Conservation (phyloP, 2,888 invertebrate genomes). For the Trissolcus brochymenae region DNA sequence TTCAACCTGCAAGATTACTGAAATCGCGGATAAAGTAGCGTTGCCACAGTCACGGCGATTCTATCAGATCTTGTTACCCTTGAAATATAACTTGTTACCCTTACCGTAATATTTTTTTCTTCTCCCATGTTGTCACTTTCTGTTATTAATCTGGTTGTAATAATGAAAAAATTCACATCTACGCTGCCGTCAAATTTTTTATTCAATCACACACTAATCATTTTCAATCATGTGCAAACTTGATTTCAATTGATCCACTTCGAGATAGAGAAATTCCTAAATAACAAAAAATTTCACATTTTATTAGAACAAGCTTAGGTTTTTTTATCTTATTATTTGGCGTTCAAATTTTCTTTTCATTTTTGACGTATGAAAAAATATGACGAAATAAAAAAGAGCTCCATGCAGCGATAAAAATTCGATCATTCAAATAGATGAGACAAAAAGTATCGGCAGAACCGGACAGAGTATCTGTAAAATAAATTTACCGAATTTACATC, state of each 20-base stretch:
- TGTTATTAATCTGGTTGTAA: conserved; percentile 40
- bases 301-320: too few species aligned
- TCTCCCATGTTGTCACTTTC: conserved; percentile 30
- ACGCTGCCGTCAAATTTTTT: conserved; percentile 25
- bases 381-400: conserved; percentile 5
- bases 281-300: too few species aligned
- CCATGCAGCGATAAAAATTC: conserved; percentile 8
- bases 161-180: conserved; percentile 34
- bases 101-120: conserved; percentile 48
- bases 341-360: not conserved
- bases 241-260: too few species aligned
- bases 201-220: conserved; percentile 26
- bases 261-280: too few species aligned
- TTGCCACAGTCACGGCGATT: conserved; percentile 16
- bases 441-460: conserved; percentile 14
- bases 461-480: conserved; percentile 12
- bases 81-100: conserved; percentile 50
- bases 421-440: conserved; percentile 19
- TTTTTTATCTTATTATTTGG: too few species aligned
- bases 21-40: conserved; percentile 27
- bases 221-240: not conserved
- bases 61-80: conserved; percentile 44
- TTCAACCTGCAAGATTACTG: conserved; percentile 22
- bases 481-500: conserved; percentile 47
- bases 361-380: conserved; percentile 6